Conservation (phyloP, 2,888 invertebrate species). For the Molorchus minor region DNA sequence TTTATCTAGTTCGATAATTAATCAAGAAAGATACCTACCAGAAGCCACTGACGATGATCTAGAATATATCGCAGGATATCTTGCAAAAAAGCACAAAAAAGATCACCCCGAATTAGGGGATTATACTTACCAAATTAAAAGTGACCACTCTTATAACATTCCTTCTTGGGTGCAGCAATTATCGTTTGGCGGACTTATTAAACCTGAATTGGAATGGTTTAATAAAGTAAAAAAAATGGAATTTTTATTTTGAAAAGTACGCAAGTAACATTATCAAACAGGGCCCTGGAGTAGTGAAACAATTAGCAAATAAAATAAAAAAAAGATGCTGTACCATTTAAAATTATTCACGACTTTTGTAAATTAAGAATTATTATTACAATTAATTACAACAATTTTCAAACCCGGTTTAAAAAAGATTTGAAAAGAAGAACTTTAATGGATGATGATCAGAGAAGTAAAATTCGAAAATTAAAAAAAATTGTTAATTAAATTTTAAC, state of each 20-base stretch:
- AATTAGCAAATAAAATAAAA: neutral
- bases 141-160: neutral
- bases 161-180: neutral
- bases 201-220: neutral
- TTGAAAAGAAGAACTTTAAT: too few relatives aligned
- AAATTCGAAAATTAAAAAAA: too few relatives aligned
- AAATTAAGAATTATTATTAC: neutral
- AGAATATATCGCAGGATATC: neutral
- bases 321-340: neutral
- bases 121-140: neutral
- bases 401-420: too few relatives aligned
- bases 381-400: too few relatives aligned
- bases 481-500: too few relatives aligned
- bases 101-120: neutral
- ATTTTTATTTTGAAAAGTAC: neutral
- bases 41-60: constrained; percentile 1
- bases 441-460: too few relatives aligned
- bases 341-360: neutral
- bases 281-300: neutral
- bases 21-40: too few relatives aligned
- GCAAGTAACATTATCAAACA: neutral
- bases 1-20: too few relatives aligned
- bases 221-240: neutral
- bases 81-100: neutral
- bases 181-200: neutral